Evolutionary conservation across 1,140 invertebrate species (phyloP).

Genomic region (Pemphigus obesinymphae): DNA sequence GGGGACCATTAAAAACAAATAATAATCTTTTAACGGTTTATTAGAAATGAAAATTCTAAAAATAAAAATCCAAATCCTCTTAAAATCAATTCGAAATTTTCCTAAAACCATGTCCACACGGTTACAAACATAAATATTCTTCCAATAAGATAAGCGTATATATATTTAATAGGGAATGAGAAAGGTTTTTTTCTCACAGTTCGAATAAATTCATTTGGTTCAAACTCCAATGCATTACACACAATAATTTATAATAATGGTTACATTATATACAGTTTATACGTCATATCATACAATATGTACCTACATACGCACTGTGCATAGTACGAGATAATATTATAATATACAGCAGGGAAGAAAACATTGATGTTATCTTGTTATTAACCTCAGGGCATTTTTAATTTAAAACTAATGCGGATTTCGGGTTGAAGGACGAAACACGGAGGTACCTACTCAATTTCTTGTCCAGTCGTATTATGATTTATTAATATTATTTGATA

Average conservation of each 20-base stretch:
- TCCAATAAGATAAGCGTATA: no score
- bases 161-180: no score
- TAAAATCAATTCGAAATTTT: no score
- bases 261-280: neutral
- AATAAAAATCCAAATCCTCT: no score
- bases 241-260: neutral
- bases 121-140: no score
- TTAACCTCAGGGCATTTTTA: conserved; percentile 7
- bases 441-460: conserved; percentile 10
- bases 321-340: neutral
- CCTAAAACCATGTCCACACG: no score
- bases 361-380: conserved; percentile 10
- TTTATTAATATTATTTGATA: no score
- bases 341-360: neutral
- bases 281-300: neutral
- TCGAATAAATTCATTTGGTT: neutral
- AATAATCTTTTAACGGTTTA: no score
- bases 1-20: no score
- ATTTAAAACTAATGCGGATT: conserved; percentile 8
- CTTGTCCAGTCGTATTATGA: conserved; percentile 2
- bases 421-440: conserved; percentile 8
- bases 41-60: no score
- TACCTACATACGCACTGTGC: neutral
- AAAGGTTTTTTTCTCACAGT: neutral
- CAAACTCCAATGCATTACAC: neutral